Evolutionary conservation across 35 echinoderm and acorn worm species (phyloP), one percentile per base, ranked within the genome.

Genomic region (Heliocidaris erythrogramma): DNA sequence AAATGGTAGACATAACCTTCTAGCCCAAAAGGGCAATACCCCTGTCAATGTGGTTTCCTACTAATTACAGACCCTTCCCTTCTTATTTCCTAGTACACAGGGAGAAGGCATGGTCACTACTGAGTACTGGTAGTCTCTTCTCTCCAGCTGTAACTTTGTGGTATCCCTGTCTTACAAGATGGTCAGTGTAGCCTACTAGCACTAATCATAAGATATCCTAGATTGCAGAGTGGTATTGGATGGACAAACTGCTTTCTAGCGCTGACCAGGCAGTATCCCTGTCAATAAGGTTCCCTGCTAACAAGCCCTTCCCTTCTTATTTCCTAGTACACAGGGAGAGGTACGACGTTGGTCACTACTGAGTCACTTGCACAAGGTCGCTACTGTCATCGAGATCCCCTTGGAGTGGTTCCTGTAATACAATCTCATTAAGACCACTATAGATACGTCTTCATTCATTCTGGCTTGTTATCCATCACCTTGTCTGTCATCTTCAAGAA

Each of bases 241-340:
- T 42, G 35, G 5, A 78, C 65, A 78, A 56, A 13, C 52, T 2
- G 27, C 65, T 21, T 78, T 78, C 65, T 78, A 21, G 65, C 18
- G 27, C 27, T 78, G 65, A 78, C 17, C 65, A 27, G 18, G 65
- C 65, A 78, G 7, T 24, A 78, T 78, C 65, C 65, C 65, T 78
- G 17, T 78, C 65, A 27, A 78, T 78, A 78, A 2, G 27, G 65
- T 78, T n/a, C 65, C 65, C 65, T 78, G 17, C 65, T 78, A 78
- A 78, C 65, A 78, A 78, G 65, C 65, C 65, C 65, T 78, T 78
- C 65, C 65, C 65, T n/a, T 78, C 65, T 78, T 27, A 78, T 78
- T n/a, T 78, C 65, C 65, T 78, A n/a, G 27, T 78, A 78, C 65
- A 78, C 65, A 78, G 65, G 65, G 65, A 78, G 18, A 78, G 65